phyloP scores from a whole-genome alignment of 2,113 vertebrate genomes.

The Petromus typicus region DNA sequence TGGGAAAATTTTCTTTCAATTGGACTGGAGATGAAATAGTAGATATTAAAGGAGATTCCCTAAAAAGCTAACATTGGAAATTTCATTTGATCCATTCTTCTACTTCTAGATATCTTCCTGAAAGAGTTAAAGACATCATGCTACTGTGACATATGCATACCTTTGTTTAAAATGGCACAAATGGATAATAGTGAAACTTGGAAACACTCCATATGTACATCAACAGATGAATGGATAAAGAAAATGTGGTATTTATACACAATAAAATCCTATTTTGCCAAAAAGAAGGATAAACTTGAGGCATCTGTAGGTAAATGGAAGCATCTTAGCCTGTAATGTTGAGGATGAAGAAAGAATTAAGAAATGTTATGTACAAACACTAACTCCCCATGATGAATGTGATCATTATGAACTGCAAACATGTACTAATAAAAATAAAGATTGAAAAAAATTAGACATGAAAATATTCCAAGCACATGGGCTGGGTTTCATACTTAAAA shows the following conservation, averaged over 20 bases:
- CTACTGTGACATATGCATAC: not conserved
- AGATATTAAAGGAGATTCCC: slow-evolving; percentile 23
- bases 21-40: slow-evolving; percentile 23
- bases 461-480: not conserved
- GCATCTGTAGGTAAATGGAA: no score
- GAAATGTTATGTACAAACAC: no score
- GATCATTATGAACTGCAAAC: no score
- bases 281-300: no score
- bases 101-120: not conserved
- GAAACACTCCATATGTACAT: not conserved
- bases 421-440: no score
- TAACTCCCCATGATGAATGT: no score
- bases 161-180: not conserved
- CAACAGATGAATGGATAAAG: not conserved
- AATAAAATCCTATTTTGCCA: no score
- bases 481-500: not conserved
- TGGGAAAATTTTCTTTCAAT: not conserved
- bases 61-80: not conserved
- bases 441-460: not conserved
- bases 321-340: no score
- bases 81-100: not conserved
- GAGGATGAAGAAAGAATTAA: no score
- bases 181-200: not conserved
- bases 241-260: not conserved
- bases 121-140: not conserved